A percentile compares a stretch with the other conserved stretches of the same genome.
Evolutionary conservation across 2,888 invertebrate genomes (phyloP).

Genomic region (Netelia virgata): DNA sequence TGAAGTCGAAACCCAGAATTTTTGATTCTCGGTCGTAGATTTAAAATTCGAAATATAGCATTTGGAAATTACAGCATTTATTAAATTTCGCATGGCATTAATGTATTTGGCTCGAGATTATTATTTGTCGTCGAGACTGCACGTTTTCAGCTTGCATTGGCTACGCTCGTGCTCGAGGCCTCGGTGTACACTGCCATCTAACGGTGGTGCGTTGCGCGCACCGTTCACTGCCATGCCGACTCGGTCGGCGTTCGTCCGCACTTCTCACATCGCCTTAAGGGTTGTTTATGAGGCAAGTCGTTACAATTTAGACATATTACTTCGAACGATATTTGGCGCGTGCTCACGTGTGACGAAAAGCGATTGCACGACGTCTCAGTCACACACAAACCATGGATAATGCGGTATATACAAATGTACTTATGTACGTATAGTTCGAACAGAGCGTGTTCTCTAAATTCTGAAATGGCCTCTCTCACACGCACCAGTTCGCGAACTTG

Average conservation of each 20-base stretch:
- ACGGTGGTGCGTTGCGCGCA: no score
- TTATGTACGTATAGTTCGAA: neutral
- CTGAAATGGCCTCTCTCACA: slow-evolving; percentile 53
- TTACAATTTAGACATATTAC: slow-evolving; percentile 38
- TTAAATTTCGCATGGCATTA: no score
- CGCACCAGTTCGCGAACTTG: slow-evolving; percentile 20
- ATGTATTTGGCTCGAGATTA: no score
- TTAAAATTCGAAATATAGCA: no score
- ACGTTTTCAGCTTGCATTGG: no score
- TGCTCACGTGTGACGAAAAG: slow-evolving; percentile 53
- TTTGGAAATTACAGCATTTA: no score
- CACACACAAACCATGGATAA: slow-evolving; percentile 16
- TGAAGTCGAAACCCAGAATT: no score
- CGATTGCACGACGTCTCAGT: slow-evolving; percentile 55
- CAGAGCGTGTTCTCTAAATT: slow-evolving; percentile 44
- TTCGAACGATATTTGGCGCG: slow-evolving; percentile 43
- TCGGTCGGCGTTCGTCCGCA: neutral
- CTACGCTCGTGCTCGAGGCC: no score
- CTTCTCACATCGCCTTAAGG: slow-evolving; percentile 2
- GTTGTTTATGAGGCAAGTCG: slow-evolving; percentile 43
- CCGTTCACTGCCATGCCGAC: no score
- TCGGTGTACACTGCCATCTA: no score
- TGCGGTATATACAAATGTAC: neutral
- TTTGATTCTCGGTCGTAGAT: no score
- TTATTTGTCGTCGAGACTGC: no score